Conservation (phyloP, 2,797 vertebrate species). For the Kryptopterus vitreolus region DNA sequence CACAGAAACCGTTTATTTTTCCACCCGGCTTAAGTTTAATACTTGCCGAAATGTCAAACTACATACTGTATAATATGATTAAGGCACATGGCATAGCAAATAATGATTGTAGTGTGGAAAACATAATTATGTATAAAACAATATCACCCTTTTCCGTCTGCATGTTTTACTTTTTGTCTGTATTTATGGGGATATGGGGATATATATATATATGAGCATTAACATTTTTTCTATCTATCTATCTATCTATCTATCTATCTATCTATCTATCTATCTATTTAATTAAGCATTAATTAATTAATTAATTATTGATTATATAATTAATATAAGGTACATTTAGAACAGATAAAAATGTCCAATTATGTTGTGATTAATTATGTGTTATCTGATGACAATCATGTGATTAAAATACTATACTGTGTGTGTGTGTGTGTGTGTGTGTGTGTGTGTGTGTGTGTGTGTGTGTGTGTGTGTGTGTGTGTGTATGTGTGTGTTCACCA, state of each 20-base stretch:
- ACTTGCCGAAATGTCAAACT: background rate
- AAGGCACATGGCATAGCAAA: background rate
- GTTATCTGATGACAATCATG: too few species aligned
- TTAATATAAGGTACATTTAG: too few species aligned
- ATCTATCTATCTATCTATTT: too few species aligned
- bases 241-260: too few species aligned
- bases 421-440: background rate
- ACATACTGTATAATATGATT: background rate
- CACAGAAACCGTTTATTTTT: background rate
- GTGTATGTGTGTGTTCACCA: slow-evolving; percentile 15
- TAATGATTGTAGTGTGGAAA: background rate
- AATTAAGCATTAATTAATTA: too few species aligned
- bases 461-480: slow-evolving; percentile 1
- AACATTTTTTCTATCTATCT: too few species aligned
- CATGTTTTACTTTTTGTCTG: background rate
- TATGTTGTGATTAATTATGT: too few species aligned
- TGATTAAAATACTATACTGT: too few species aligned
- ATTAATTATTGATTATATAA: too few species aligned
- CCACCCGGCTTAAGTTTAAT: background rate
- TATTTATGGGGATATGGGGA: background rate
- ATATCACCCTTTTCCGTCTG: background rate
- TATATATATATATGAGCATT: too few species aligned
- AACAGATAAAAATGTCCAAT: too few species aligned
- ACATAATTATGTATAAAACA: background rate
- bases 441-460: background rate